Conservation (phyloP, 2,888 invertebrate species). For the Argyra leucocephala region DNA sequence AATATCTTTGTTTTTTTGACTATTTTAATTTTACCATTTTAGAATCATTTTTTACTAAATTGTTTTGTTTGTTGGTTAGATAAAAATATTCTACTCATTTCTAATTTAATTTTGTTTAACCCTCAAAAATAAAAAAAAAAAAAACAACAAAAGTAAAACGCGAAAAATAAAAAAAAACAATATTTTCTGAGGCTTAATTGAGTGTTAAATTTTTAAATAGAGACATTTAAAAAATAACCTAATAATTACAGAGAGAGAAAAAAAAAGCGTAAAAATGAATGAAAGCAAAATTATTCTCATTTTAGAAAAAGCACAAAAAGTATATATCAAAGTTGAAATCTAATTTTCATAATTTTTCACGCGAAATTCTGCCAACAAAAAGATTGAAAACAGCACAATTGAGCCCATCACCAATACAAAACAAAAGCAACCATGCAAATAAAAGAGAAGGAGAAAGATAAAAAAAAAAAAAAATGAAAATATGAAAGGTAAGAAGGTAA, state of each 20-base stretch:
- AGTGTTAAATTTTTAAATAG: slow-evolving; percentile 4
- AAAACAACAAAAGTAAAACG: neutral
- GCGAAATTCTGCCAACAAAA: neutral
- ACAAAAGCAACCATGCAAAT: neutral
- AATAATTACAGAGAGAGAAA: too few species aligned
- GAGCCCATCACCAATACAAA: neutral
- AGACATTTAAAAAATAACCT: neutral
- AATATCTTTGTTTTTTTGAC: too few species aligned
- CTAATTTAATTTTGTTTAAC: too few species aligned
- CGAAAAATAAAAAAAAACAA: neutral
- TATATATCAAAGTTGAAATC: neutral
- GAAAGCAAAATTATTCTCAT: too few species aligned
- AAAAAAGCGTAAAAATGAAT: neutral
- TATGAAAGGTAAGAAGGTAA: neutral
- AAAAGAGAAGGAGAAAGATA: neutral
- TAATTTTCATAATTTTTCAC: slow-evolving; percentile 3
- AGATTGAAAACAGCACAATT: neutral
- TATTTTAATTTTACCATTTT: too few species aligned
- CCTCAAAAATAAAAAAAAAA: neutral
- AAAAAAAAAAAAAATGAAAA: neutral
- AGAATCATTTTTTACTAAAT: too few species aligned
- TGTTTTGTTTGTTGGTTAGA: too few species aligned
- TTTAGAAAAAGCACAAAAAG: too few species aligned
- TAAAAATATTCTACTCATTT: too few species aligned
- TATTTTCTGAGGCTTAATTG: neutral